A percentile compares a stretch with the other conserved stretches of the same genome.
Evolutionary conservation across 2,888 invertebrate genomes (phyloP).

Genomic region (Graphium colonna): DNA sequence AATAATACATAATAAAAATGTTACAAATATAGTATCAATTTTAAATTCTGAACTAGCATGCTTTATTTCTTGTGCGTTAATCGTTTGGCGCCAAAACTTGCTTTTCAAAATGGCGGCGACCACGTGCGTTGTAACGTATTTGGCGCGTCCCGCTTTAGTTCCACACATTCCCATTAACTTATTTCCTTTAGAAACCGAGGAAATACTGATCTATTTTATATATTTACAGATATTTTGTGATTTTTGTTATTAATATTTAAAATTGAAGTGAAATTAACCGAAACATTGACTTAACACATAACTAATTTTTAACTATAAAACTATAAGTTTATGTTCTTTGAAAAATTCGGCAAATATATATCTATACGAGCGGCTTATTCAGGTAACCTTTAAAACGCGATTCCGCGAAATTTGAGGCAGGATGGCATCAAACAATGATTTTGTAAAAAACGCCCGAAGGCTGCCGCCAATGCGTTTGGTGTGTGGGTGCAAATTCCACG

Average conservation of each 20-base stretch:
- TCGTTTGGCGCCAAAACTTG: constrained; percentile 47
- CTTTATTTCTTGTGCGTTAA: neutral
- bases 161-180: neutral
- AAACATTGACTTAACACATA: too few relatives aligned
- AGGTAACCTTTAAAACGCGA: constrained; percentile 21
- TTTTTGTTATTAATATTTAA: too few relatives aligned
- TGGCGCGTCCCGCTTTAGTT: constrained; percentile 9
- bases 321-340: too few relatives aligned
- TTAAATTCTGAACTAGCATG: too few relatives aligned
- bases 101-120: constrained; percentile 53
- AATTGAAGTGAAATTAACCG: too few relatives aligned
- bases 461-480: constrained; percentile 42
- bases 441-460: constrained; percentile 40
- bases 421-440: constrained; percentile 39
- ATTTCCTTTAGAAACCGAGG: neutral
- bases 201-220: too few relatives aligned
- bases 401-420: constrained; percentile 30
- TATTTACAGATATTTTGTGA: too few relatives aligned
- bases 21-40: too few relatives aligned
- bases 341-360: too few relatives aligned
- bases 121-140: constrained; percentile 46
- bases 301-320: too few relatives aligned
- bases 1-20: too few relatives aligned
- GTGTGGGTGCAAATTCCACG: constrained; percentile 72
- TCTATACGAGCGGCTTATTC: constrained; percentile 12